Conservation (phyloP, 2,888 invertebrate species). For the Nomada lathburiana region DNA sequence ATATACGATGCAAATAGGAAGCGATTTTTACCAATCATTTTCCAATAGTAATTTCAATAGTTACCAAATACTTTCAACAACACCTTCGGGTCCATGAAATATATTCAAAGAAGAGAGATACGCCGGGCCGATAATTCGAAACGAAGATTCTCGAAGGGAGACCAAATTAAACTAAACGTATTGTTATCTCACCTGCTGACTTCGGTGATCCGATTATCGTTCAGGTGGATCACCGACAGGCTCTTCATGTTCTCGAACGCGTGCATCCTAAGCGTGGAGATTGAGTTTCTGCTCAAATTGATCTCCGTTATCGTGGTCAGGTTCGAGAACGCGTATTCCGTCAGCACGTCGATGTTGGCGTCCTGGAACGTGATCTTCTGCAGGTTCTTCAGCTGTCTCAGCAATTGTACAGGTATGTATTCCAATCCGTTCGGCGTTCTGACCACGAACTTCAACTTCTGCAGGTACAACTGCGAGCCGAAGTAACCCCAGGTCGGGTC, state of each 20-base stretch:
- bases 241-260: slow-evolving; percentile 91
- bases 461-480: slow-evolving; percentile 89
- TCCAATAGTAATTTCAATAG: too few relatives aligned
- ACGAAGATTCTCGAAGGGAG: not conserved
- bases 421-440: slow-evolving; percentile 89
- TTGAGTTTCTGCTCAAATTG: slow-evolving; percentile 89
- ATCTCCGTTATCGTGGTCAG: slow-evolving; percentile 89
- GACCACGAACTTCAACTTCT: slow-evolving; percentile 90
- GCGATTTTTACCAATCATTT: too few relatives aligned
- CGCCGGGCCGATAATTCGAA: too few relatives aligned
- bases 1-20: too few relatives aligned
- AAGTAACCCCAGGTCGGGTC: slow-evolving; percentile 92
- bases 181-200: slow-evolving; percentile 85
- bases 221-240: slow-evolving; percentile 89
- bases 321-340: slow-evolving; percentile 91
- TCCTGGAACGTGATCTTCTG: slow-evolving; percentile 90
- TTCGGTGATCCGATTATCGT: slow-evolving; percentile 91
- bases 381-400: slow-evolving; percentile 88
- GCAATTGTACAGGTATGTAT: slow-evolving; percentile 90
- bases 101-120: too few relatives aligned
- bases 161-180: not conserved
- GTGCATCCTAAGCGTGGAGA: slow-evolving; percentile 88
- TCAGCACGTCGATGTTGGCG: slow-evolving; percentile 89
- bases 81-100: too few relatives aligned
- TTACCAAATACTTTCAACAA: too few relatives aligned